A percentile compares a stretch with the other conserved stretches of the same genome.
Evolutionary conservation across 2,113 vertebrate genomes (phyloP).

Genomic region (Embiotoca jacksoni): DNA sequence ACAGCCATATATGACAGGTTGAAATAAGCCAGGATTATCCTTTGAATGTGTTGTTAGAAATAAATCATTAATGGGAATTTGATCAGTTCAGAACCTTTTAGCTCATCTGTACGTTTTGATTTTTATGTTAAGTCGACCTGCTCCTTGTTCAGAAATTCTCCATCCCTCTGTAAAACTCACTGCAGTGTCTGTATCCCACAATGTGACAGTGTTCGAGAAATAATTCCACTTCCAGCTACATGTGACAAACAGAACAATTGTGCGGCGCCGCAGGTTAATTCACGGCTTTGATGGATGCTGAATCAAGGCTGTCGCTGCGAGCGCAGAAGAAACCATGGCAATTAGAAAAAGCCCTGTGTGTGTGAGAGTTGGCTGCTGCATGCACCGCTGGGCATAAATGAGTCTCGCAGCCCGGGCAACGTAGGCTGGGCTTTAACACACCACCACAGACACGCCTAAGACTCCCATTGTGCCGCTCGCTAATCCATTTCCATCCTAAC

Average conservation of each 20-base stretch:
- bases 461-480: conserved; percentile 80
- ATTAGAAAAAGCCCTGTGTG: conserved; percentile 77
- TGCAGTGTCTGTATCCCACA: conserved; percentile 16
- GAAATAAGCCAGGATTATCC: conserved; percentile 4
- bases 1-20: neutral
- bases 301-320: conserved; percentile 66
- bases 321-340: conserved; percentile 74
- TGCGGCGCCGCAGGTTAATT: conserved; percentile 69
- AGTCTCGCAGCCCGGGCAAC: conserved; percentile 75
- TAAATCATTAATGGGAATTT: neutral
- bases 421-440: conserved; percentile 77
- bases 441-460: conserved; percentile 79
- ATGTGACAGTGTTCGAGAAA: conserved; percentile 42
- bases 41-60: neutral
- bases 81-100: neutral
- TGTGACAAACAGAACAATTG: conserved; percentile 68
- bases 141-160: conserved; percentile 22
- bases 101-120: neutral
- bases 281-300: conserved; percentile 70
- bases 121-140: conserved; percentile 24
- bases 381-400: conserved; percentile 81
- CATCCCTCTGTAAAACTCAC: conserved; percentile 22
- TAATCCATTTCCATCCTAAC: conserved; percentile 84
- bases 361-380: conserved; percentile 73
- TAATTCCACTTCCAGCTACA: conserved; percentile 68